Evolutionary conservation across 2,888 invertebrate species (phyloP).

Genomic region (Alloscopus bannaensis): DNA sequence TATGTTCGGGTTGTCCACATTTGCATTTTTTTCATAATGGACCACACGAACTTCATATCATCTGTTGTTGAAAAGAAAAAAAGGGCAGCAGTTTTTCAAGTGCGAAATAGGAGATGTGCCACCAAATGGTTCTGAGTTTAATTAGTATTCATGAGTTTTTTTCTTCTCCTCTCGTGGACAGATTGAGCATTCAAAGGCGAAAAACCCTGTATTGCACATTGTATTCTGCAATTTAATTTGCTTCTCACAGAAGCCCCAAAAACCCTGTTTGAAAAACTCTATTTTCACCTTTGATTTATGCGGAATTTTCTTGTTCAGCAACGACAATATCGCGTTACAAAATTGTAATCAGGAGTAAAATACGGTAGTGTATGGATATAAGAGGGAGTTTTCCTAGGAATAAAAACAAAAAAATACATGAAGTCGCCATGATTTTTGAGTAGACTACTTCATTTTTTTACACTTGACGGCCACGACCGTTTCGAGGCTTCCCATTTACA

Average conservation of each 20-base stretch:
- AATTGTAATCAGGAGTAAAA: background rate
- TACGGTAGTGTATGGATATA: background rate
- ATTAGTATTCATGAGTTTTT: slow-evolving; percentile 53
- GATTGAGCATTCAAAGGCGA: slow-evolving; percentile 7
- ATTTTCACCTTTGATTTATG: slow-evolving; percentile 44
- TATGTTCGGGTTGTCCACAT: too few relatives aligned
- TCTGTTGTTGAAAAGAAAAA: too few relatives aligned
- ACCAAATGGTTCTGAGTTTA: slow-evolving; percentile 34
- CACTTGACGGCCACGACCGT: background rate
- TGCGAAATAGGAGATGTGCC: too few relatives aligned
- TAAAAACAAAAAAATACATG: background rate
- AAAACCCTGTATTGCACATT: background rate
- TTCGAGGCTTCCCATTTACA: background rate
- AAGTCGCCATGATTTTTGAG: background rate
- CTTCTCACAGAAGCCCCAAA: slow-evolving; percentile 47
- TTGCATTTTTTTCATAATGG: background rate
- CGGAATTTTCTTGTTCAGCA: slow-evolving; percentile 19
- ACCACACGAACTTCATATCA: background rate
- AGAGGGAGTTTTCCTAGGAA: background rate
- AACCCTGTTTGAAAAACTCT: too few relatives aligned
- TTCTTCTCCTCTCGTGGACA: slow-evolving; percentile 6
- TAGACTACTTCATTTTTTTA: background rate
- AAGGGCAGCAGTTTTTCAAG: too few relatives aligned
- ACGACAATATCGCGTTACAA: slow-evolving; percentile 6
- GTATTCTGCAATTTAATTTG: slow-evolving; percentile 17